These are phyloP conservation scores for Penaeus chinensis DNA, from an alignment of 1,140 invertebrate species.

Conservation along the genomic window DNA sequence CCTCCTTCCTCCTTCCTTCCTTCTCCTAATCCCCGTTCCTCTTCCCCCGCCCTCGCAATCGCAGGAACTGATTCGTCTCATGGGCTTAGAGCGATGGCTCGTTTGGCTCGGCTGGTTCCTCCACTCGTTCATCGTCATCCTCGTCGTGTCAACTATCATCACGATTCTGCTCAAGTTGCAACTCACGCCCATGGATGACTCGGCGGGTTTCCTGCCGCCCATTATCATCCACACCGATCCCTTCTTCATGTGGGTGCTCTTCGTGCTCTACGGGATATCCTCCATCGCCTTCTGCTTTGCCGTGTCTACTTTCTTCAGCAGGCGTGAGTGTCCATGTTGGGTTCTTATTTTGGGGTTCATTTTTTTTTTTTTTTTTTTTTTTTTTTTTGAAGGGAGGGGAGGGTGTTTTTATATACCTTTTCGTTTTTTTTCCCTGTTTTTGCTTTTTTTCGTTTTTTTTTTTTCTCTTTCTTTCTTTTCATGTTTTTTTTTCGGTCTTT, in stretches of 20 bases:
- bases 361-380: not conserved
- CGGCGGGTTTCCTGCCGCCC: slow-evolving; percentile 28
- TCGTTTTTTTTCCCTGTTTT: no score
- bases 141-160: slow-evolving; percentile 25
- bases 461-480: no score
- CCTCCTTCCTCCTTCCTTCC: no score
- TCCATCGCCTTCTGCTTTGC: slow-evolving; percentile 59
- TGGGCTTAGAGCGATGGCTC: slow-evolving; percentile 70
- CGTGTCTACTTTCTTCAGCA: slow-evolving; percentile 61
- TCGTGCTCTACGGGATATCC: slow-evolving; percentile 59
- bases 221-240: slow-evolving; percentile 56
- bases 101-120: slow-evolving; percentile 72
- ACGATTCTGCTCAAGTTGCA: slow-evolving; percentile 37
- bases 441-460: no score
- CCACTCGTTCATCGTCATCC: slow-evolving; percentile 28
- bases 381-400: not conserved
- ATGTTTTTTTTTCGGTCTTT: no score
- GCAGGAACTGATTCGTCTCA: slow-evolving; percentile 72
- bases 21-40: not conserved
- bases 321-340: slow-evolving; percentile 44
- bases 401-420: no score
- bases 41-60: slow-evolving; percentile 37
- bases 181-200: slow-evolving; percentile 15
- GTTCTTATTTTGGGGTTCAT: not conserved
- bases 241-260: slow-evolving; percentile 49